Evolutionary conservation across 2,113 vertebrate genomes (phyloP), one percentile per base, ranked within the genome.

Genomic region (Glaucidium brasilianum): DNA sequence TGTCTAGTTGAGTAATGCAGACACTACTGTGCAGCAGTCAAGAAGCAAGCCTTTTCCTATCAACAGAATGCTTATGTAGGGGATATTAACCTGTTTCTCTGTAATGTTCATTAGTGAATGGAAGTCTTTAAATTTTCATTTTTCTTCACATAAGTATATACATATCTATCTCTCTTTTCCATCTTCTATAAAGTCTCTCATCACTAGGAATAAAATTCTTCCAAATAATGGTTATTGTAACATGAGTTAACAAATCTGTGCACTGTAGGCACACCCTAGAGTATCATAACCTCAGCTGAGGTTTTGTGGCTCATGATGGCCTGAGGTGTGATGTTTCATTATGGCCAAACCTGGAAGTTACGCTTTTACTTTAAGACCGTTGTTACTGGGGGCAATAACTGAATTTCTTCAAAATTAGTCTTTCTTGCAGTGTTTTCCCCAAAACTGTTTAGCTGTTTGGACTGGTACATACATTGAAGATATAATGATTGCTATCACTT

Each of bases 221-320:
- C 55, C 17, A 85, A 72, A 92, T 92, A 95, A 94, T 73, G 60
- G 83, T 92, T 97, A 96, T 89, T 2, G 4, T 95, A 97, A 96
- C 90, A 79, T 26, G 88, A 97, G 92, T 95, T 98, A 98, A 96
- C 86, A 94, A 96, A 96, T 96, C 86, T 95, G 62, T 96, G 73
- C 60, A 94, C 90, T 95, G 62, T 27, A 79, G 88, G 75, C 72
- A 91, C 63, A 94, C 96, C 72, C 85, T 67, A 23, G 97, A 96
- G 97, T 69, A 75, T 90, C 68, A 94, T 97, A 97, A 95, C 93
- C 75, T 93, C 84, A 58, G 73, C 85, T 96, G 85, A 94, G 90
- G 66, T 94, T 97, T 97, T 96, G 94, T 94, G 83, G 45, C 81
- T 96, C 75, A 91, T 12, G 12, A 71, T 92, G 81, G 74, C 92